Percentiles rank a stretch among this genome's conserved stretches.
These are phyloP conservation scores for Acrobasis suavella DNA, from an alignment of 2,888 invertebrate genomes.

Conservation along the genomic window DNA sequence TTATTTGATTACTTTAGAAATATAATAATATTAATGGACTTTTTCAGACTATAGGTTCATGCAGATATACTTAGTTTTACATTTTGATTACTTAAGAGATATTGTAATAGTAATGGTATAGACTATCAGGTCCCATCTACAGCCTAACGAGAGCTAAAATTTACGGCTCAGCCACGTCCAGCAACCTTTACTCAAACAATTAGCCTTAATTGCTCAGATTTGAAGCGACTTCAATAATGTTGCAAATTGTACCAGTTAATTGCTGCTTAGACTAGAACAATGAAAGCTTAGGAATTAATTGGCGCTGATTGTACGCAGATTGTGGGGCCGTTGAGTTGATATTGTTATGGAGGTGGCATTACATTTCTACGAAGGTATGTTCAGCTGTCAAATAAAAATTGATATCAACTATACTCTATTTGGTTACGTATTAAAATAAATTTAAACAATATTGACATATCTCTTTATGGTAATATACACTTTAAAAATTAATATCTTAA, in stretches of 20 bases:
- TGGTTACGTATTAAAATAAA: too few relatives aligned
- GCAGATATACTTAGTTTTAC: too few relatives aligned
- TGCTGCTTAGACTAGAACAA: constrained; percentile 17
- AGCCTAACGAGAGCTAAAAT: constrained; percentile 7
- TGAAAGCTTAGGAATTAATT: constrained; percentile 12
- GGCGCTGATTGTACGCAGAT: constrained; percentile 15
- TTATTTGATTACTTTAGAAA: too few relatives aligned
- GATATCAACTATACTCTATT: not conserved
- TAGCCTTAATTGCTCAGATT: constrained; percentile 12
- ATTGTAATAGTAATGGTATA: too few relatives aligned
- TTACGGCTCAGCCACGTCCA: constrained; percentile 1
- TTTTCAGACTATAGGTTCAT: too few relatives aligned
- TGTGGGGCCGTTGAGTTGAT: not conserved
- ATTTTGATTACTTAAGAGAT: too few relatives aligned
- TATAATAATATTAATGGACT: too few relatives aligned
- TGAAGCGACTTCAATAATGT: constrained; percentile 14
- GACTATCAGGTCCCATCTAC: not conserved
- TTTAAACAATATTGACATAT: too few relatives aligned
- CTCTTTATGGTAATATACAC: too few relatives aligned
- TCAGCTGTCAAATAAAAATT: not conserved
- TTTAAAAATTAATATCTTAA: too few relatives aligned
- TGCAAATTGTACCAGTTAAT: constrained; percentile 11
- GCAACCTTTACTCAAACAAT: constrained; percentile 5
- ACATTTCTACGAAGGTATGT: not conserved
- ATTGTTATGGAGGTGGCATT: not conserved